These are phyloP conservation scores for Crepidodera aurea DNA, from an alignment of 2,888 invertebrate species.

Conservation along the genomic window DNA sequence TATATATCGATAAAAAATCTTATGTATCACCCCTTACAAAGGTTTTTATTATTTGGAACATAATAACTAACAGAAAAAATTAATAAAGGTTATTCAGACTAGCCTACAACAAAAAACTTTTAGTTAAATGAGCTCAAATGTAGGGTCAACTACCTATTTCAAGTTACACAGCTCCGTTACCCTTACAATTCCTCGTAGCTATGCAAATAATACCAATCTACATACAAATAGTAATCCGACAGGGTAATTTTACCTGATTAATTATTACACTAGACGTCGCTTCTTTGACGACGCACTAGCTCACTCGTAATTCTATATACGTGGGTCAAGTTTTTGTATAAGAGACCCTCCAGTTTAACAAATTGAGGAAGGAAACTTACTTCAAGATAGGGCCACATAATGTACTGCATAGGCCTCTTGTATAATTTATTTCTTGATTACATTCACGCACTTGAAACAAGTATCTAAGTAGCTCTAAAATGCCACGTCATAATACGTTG, in stretches of 20 bases:
- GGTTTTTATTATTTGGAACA: too few species aligned
- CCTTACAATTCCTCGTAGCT: constrained; percentile 27
- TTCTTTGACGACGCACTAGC: constrained; percentile 45
- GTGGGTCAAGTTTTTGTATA: constrained; percentile 46
- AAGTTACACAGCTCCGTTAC: constrained; percentile 4
- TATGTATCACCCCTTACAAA: too few species aligned
- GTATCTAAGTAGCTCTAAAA: constrained; percentile 17
- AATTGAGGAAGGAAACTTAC: constrained; percentile 41
- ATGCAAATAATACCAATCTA: constrained; percentile 39
- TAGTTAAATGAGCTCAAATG: too few species aligned
- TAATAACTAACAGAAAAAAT: too few species aligned
- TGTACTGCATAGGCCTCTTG: constrained; percentile 30
- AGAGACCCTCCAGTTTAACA: constrained; percentile 37
- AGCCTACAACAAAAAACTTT: too few species aligned
- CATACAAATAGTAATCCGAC: constrained; percentile 43
- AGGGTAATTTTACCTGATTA: constrained; percentile 46
- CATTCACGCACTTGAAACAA: constrained; percentile 25
- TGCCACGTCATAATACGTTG: constrained; percentile 13
- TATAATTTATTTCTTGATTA: constrained; percentile 39
- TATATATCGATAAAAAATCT: too few species aligned
- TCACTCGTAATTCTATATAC: constrained; percentile 42
- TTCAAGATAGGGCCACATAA: constrained; percentile 32
- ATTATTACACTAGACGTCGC: constrained; percentile 47
- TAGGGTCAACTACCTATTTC: constrained; percentile 4
- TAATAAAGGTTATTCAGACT: too few species aligned